Evolutionary conservation across 2,113 vertebrate genomes (phyloP).

Genomic region (Maccullochella peelii): DNA sequence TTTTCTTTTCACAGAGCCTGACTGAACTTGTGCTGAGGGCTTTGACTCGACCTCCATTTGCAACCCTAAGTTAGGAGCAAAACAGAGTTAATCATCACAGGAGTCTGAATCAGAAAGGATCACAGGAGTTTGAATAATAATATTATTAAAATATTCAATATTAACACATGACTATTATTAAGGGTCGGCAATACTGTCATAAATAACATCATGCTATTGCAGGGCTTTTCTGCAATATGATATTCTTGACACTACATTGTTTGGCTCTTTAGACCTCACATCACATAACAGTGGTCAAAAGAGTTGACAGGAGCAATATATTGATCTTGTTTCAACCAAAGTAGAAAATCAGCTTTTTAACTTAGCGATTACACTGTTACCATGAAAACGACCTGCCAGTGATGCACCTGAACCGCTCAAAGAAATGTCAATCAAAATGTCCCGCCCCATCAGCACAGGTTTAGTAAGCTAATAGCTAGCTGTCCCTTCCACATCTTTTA

Average conservation of each 20-base stretch:
- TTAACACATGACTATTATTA: background rate
- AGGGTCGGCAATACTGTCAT: background rate
- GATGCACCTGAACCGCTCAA: background rate
- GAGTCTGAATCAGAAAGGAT: background rate
- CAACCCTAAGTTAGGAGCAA: conserved; percentile 56
- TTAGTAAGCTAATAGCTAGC: background rate
- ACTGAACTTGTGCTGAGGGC: conserved; percentile 62
- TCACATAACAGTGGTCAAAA: background rate
- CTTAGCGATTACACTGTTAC: background rate
- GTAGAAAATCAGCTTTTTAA: background rate
- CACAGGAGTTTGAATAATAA: background rate
- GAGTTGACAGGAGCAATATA: background rate
- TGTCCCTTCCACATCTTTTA: background rate
- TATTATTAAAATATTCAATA: background rate
- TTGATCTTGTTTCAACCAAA: background rate
- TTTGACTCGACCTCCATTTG: conserved; percentile 46
- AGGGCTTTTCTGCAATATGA: background rate
- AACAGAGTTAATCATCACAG: conserved; percentile 14
- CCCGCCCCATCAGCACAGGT: background rate
- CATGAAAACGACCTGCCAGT: background rate
- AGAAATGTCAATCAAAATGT: conserved; percentile 22
- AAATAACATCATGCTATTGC: background rate
- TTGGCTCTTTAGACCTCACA: background rate
- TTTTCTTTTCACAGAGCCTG: conserved; percentile 70
- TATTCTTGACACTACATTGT: background rate